A percentile compares a stretch with the other conserved stretches of the same genome.
phyloP scores from a whole-genome alignment of 1,140 invertebrate species.

The Tribolium madens region DNA sequence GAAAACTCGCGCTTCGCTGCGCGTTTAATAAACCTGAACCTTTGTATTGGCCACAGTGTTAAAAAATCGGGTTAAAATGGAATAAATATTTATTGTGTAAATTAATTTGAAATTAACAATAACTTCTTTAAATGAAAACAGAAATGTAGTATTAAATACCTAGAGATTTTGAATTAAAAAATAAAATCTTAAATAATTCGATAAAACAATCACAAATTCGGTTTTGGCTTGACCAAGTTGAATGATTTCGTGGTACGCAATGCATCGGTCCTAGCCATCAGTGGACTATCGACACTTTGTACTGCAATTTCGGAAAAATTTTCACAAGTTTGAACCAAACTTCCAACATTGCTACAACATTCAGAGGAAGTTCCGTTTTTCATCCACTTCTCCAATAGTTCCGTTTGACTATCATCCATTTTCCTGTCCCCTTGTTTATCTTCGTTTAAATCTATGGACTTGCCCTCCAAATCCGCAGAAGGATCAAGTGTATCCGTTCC shows the following conservation, averaged over 20 bases:
- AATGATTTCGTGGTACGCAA: conserved; percentile 62
- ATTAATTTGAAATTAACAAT: conserved; percentile 15
- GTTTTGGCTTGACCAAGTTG: conserved; percentile 63
- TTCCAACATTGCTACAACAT: conserved; percentile 15
- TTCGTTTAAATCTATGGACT: too few species aligned
- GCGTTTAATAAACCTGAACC: too few species aligned
- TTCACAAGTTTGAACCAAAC: conserved; percentile 49
- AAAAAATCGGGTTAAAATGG: too few species aligned
- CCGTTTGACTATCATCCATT: conserved; percentile 45
- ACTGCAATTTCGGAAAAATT: conserved; percentile 7
- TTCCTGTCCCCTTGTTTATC: neutral
- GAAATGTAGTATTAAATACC: neutral
- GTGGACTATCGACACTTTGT: conserved; percentile 47
- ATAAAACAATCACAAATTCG: conserved; percentile 45
- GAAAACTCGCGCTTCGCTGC: too few species aligned
- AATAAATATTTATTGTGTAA: conserved; percentile 30
- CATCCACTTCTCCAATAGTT: conserved; percentile 59
- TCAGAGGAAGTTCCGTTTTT: conserved; percentile 53
- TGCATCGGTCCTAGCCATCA: conserved; percentile 61
- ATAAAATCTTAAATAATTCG: conserved; percentile 35
- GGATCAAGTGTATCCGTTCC: conserved; percentile 56
- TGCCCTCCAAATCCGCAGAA: conserved; percentile 11
- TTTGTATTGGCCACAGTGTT: too few species aligned
- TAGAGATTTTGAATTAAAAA: conserved; percentile 4
- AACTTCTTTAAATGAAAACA: conserved; percentile 4